These are phyloP conservation scores for Steromphala cineraria DNA, from an alignment of 2,888 invertebrate species.

Conservation along the genomic window DNA sequence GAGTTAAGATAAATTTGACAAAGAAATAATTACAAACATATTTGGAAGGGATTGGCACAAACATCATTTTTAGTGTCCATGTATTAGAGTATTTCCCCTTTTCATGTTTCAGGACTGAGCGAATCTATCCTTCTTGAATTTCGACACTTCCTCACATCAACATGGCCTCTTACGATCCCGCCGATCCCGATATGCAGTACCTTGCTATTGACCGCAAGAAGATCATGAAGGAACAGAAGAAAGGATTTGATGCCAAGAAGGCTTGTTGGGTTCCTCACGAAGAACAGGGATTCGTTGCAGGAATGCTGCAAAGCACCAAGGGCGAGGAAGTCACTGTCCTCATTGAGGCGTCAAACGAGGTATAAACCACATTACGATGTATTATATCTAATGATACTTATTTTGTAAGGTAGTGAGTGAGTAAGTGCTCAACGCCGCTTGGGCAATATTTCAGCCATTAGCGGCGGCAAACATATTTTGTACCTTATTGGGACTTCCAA, in stretches of 20 bases:
- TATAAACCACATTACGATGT: not conserved
- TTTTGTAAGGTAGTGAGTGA: too few species aligned
- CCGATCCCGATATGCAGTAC: conserved; percentile 70
- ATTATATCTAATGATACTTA: not conserved
- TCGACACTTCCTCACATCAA: not conserved
- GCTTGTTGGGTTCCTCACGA: conserved; percentile 99
- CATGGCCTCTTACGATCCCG: conserved; percentile 34
- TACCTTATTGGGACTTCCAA: too few species aligned
- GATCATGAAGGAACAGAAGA: conserved; percentile 64
- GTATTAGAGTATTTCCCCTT: too few species aligned
- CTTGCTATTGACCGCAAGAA: conserved; percentile 70
- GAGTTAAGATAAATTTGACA: too few species aligned
- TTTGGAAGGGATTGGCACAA: too few species aligned
- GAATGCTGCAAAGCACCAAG: conserved; percentile 98
- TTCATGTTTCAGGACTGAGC: too few species aligned
- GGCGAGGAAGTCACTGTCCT: conserved; percentile 96
- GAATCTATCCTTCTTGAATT: too few species aligned
- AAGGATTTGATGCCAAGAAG: conserved; percentile 83
- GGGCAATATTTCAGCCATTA: too few species aligned
- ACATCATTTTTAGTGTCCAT: too few species aligned
- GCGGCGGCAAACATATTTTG: too few species aligned
- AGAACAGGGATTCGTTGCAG: conserved; percentile 97
- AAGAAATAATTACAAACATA: too few species aligned
- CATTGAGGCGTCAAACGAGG: conserved; percentile 80
- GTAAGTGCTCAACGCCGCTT: too few species aligned